These are phyloP conservation scores for Zosterops pallidus DNA, from an alignment of 2,113 vertebrate species.

Conservation along the genomic window DNA sequence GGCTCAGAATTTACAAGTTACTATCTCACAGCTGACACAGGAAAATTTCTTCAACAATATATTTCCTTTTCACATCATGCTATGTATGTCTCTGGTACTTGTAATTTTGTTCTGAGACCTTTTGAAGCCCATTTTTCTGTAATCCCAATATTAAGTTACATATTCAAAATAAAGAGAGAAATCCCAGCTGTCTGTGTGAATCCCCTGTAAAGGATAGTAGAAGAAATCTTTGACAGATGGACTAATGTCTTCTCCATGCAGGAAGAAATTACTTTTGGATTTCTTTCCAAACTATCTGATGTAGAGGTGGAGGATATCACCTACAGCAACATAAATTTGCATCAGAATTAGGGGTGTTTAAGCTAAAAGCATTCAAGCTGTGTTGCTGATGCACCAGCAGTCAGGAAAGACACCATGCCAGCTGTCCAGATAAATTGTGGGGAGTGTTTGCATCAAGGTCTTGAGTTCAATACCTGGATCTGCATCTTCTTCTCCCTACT, in stretches of 20 bases:
- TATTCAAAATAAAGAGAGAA: neutral
- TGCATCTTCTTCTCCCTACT: neutral
- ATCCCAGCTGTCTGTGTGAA: neutral
- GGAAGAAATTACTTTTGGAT: conserved; percentile 5
- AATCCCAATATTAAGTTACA: neutral
- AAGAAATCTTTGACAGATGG: neutral
- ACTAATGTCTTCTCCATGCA: neutral
- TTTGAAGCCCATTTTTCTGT: neutral
- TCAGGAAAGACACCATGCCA: neutral
- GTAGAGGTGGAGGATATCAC: neutral
- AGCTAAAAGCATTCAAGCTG: neutral
- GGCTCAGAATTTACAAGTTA: neutral
- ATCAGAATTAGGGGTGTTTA: neutral
- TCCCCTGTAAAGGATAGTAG: neutral
- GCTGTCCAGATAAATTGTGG: neutral
- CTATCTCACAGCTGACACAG: neutral
- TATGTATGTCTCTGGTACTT: neutral
- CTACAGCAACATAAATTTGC: neutral
- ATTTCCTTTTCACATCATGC: neutral
- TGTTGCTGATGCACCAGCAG: neutral
- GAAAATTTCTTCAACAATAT: neutral
- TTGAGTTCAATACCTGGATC: neutral
- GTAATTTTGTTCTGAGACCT: neutral
- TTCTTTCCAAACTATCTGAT: neutral
- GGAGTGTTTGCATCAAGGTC: neutral